Conservation (phyloP, 2,888 invertebrate genomes). For the Nomada lathburiana region DNA sequence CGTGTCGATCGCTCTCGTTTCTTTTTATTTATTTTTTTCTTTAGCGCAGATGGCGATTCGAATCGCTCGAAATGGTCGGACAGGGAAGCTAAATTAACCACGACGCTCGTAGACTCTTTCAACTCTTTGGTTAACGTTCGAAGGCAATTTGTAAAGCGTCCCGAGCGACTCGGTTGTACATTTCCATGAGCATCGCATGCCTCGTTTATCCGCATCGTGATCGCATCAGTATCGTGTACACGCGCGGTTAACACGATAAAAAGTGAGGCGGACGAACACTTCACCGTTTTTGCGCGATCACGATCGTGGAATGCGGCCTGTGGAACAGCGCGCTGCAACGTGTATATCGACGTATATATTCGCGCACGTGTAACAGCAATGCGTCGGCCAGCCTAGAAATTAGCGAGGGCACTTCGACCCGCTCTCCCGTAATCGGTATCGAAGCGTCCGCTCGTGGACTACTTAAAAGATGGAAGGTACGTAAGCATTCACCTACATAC, state of each 20-base stretch:
- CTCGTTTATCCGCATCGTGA: slow-evolving; percentile 48
- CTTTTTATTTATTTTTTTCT: too few species aligned
- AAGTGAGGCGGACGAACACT: slow-evolving; percentile 64
- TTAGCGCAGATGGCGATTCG: neutral
- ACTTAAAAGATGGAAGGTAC: slow-evolving; percentile 55
- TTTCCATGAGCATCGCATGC: slow-evolving; percentile 47
- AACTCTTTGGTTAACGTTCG: slow-evolving; percentile 11
- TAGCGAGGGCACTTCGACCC: slow-evolving; percentile 37
- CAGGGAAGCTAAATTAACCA: neutral
- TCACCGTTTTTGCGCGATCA: slow-evolving; percentile 59
- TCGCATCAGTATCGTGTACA: slow-evolving; percentile 45
- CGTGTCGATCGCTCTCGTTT: too few species aligned
- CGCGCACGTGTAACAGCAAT: slow-evolving; percentile 46
- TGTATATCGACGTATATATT: slow-evolving; percentile 35
- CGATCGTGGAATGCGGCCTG: slow-evolving; percentile 54
- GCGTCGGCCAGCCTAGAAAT: slow-evolving; percentile 49
- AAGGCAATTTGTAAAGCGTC: slow-evolving; percentile 34
- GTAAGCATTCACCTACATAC: too few species aligned
- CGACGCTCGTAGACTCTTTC: neutral
- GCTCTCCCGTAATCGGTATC: slow-evolving; percentile 30
- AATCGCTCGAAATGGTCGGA: neutral
- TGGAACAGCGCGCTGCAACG: slow-evolving; percentile 30
- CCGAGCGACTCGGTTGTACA: slow-evolving; percentile 8
- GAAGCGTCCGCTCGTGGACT: slow-evolving; percentile 16
- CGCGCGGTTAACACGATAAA: slow-evolving; percentile 53